Conservation (phyloP, 92 coral and sea anemone species). For the Phenganax subtilis region DNA sequence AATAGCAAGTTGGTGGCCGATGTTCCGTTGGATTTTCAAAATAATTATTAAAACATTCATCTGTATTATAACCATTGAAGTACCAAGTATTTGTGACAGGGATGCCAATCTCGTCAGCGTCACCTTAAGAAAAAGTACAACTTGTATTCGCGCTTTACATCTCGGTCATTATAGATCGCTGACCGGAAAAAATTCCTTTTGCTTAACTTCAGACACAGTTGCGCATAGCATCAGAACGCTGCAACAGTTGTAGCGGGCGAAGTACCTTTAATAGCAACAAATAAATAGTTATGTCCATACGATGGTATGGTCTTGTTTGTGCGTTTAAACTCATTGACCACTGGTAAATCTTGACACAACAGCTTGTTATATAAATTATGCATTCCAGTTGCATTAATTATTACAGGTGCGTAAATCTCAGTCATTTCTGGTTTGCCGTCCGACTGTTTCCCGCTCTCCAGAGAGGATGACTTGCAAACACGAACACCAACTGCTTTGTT, state of each 20-base stretch:
- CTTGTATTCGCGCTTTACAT: neutral
- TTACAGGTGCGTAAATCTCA: slow-evolving; percentile 22
- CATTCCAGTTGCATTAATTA: slow-evolving; percentile 33
- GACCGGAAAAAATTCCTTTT: too few relatives aligned
- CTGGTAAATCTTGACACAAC: slow-evolving; percentile 28
- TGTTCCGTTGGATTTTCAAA: slow-evolving; percentile 25
- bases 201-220: too few relatives aligned
- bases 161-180: too few relatives aligned
- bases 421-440: slow-evolving; percentile 33
- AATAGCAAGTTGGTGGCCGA: slow-evolving; percentile 27
- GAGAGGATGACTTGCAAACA: slow-evolving; percentile 29
- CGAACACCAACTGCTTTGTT: slow-evolving; percentile 26
- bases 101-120: slow-evolving; percentile 22
- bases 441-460: slow-evolving; percentile 25
- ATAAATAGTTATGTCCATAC: slow-evolving; percentile 22
- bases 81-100: slow-evolving; percentile 22
- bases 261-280: slow-evolving; percentile 25
- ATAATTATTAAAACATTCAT: slow-evolving; percentile 28
- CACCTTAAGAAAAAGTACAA: slow-evolving; percentile 11
- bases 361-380: slow-evolving; percentile 31
- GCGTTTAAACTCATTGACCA: slow-evolving; percentile 19
- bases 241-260: too few relatives aligned
- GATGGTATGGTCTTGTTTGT: slow-evolving; percentile 26
- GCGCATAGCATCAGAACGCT: too few relatives aligned
- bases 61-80: slow-evolving; percentile 31